Percentiles rank a stretch among this genome's conserved stretches.
These are phyloP conservation scores for Dryocosmus kuriphilus DNA, from an alignment of 2,888 invertebrate genomes.

Conservation along the genomic window DNA sequence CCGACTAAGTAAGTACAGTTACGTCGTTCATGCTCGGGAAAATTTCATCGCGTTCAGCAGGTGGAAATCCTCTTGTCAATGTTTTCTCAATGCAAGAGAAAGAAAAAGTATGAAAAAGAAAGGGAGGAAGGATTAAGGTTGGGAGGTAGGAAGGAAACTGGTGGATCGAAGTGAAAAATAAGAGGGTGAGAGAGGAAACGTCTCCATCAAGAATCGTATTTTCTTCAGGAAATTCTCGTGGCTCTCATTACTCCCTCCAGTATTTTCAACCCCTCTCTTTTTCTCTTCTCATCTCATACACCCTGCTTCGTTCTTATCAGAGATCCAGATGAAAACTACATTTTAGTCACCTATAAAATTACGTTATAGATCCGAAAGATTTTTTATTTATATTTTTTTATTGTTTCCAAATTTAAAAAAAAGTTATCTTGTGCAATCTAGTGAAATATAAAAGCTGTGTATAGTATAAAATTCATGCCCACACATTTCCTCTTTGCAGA, in stretches of 20 bases:
- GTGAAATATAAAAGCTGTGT: no score
- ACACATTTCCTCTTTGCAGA: no score
- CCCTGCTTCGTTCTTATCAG: background rate
- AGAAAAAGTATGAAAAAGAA: slow-evolving; percentile 38
- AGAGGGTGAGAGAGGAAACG: slow-evolving; percentile 61
- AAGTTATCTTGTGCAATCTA: no score
- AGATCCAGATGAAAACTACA: background rate
- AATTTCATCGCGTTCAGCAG: slow-evolving; percentile 43
- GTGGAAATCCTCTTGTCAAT: background rate
- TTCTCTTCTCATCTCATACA: background rate
- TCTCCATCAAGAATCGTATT: slow-evolving; percentile 71
- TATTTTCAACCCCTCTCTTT: background rate
- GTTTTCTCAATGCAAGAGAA: background rate
- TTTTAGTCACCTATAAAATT: background rate
- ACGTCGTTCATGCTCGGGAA: slow-evolving; percentile 41
- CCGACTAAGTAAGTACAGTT: slow-evolving; percentile 38
- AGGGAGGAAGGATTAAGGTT: slow-evolving; percentile 46
- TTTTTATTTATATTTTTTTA: no score
- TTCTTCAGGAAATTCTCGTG: slow-evolving; percentile 60
- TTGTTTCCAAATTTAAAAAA: no score
- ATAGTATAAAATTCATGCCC: no score
- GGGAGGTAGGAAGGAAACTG: slow-evolving; percentile 46
- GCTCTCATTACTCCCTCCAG: background rate
- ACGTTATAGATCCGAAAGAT: background rate
- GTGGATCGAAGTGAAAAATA: slow-evolving; percentile 51